Evolutionary conservation across 2,888 invertebrate genomes (phyloP), one percentile per base, ranked within the genome.

Genomic region (Augochlorella aurata): DNA sequence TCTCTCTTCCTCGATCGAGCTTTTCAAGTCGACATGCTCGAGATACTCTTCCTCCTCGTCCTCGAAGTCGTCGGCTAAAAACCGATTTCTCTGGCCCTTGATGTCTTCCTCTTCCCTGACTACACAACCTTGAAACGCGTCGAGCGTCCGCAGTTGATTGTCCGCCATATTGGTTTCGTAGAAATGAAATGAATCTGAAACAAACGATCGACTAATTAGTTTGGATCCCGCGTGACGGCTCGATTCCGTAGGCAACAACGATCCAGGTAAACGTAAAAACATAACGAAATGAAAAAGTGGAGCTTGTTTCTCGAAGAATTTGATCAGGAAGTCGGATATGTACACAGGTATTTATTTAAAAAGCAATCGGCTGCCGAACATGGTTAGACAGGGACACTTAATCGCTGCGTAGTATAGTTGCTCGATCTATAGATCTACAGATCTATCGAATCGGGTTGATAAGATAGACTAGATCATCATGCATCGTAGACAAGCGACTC

Each of bases 321-420:
- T 1, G 66, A 45, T 69, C 67, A 54, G 75, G 67, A 44, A 61
- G 68, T 75, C 74, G 75, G 76, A 85, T 89, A 88, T 91, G 88
- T 90, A 90, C 90, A 91, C 88, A 89, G 87, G 86, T 91, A 87
- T 92, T 91, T 91, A 91, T 90, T 92, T 86, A 89, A 88, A 91
- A 92, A 90, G 89, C 89, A 87, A 87, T 90, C 81, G 87, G 84
- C 85, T 88, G 88, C 87, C 86, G 89, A 90, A 91, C 90, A 90
- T 91, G 86, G 87, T 91, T 90, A 91, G 90, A 92, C 90, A 89
- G 89, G 80, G 83, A 91, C 91, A 91, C 86, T 89, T 91, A 91
- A 84, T 86, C 87, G 80, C 83, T 85, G 83, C 86, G 85, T 78
- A 69, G 73, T 85, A 86, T 76, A 83, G 81, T 85, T 85, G 83